Base-by-base conservation (phyloP, 2,113 vertebrate genomes). In the Myotis davidii region DNA sequence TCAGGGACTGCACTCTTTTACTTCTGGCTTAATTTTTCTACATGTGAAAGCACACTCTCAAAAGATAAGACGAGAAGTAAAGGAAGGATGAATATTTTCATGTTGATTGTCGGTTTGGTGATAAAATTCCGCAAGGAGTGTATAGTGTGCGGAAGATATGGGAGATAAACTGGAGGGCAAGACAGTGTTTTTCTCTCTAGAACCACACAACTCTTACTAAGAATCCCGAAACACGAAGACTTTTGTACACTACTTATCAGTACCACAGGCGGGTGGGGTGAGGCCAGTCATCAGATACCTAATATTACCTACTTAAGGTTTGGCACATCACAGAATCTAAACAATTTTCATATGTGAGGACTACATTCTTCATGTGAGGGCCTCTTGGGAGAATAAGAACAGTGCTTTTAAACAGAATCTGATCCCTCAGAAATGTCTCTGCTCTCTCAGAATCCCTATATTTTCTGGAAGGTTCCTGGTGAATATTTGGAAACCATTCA, bases 11-110 rank as follows among this genome's bases (percentile, higher is more conserved):
- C 0, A 74, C 5, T 45, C 69, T 78, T 87, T 64, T 45, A 18
- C n/a, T 29, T 39, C 37, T 59, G 59, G 85, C 50, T 95, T 91
- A 82, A 77, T 65, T 65, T 87, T 86, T 81, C 69, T 56, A 25
- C 14, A 16, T 83, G 48, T 48, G 73, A 93, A 73, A 37, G 37
- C 6, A 54, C 7, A 29, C 32, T 77, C 76, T 54, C 13, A 76
- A 64, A 94, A 61, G 20, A 37, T 42, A 32, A 81, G 25, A 39
- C 2, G 10, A n/a, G 48, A 92, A 74, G 61, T 16, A 50, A 37
- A 87, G 2, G 27, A 42, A 84, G 21, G 7, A 34, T 27, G 11
- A 77, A 45, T 59, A 37, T 94, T 85, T 81, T 70, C 65, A 34
- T 42, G 45, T 64, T 67, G 65, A 48, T 83, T 25, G 21, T 83